Conservation (phyloP, 2,113 vertebrate genomes). For the Bos javanicus region DNA sequence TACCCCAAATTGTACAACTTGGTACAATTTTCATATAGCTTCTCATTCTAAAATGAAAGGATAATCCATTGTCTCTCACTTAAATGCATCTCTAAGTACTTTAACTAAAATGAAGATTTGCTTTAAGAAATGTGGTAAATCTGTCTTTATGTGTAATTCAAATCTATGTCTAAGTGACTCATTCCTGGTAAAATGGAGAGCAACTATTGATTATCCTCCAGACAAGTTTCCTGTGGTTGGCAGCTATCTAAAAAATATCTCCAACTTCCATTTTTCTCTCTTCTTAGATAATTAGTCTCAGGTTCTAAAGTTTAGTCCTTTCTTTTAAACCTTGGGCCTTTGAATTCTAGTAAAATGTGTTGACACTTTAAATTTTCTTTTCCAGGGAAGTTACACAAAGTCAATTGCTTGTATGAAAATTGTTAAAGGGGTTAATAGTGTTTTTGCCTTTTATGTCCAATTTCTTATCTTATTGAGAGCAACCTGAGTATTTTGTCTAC, state of each 20-base stretch:
- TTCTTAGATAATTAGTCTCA: conserved; percentile 4
- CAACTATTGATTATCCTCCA: neutral
- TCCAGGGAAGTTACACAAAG: neutral
- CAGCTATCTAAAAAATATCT: neutral
- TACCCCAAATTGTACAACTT: neutral
- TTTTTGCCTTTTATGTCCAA: neutral
- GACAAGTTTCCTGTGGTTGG: neutral
- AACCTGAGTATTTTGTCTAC: neutral
- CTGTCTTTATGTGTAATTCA: neutral
- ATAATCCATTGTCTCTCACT: neutral
- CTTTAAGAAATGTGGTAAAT: neutral
- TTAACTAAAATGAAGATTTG: neutral
- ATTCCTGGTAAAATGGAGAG: neutral
- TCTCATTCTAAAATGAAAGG: neutral
- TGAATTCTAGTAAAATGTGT: neutral
- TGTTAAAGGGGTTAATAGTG: neutral
- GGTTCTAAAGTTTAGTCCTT: conserved; percentile 20
- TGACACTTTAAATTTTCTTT: conserved; percentile 7
- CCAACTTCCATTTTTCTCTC: neutral
- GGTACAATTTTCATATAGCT: neutral
- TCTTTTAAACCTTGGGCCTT: neutral
- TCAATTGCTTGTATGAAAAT: neutral
- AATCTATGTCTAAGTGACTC: neutral
- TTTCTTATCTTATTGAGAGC: neutral
- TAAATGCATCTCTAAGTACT: neutral